These are phyloP conservation scores for Dione vanillae DNA, from an alignment of 2,888 invertebrate genomes.

Conservation along the genomic window DNA sequence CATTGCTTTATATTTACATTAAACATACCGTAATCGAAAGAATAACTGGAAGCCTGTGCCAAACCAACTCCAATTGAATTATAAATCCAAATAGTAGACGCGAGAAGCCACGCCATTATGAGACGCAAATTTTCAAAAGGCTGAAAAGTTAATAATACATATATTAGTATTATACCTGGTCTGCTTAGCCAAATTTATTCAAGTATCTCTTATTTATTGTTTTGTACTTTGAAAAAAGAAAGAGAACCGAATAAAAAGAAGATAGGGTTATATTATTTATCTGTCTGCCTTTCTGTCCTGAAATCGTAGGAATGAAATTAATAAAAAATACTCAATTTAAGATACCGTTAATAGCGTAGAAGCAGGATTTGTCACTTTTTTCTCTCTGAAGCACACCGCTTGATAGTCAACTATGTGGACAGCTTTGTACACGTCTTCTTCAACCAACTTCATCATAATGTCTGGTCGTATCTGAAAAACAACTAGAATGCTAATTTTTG, in stretches of 20 bases:
- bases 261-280: no score
- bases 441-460: slow-evolving; percentile 89
- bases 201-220: no score
- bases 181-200: no score
- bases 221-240: no score
- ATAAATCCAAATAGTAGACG: slow-evolving; percentile 84
- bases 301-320: no score
- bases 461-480: slow-evolving; percentile 84
- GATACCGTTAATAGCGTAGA: slow-evolving; percentile 85
- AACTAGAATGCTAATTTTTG: background rate
- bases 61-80: slow-evolving; percentile 80
- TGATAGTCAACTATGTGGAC: slow-evolving; percentile 94
- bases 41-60: slow-evolving; percentile 78
- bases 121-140: slow-evolving; percentile 77
- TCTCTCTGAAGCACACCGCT: slow-evolving; percentile 92
- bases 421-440: slow-evolving; percentile 89
- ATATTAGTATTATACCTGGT: background rate
- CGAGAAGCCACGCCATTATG: slow-evolving; percentile 84
- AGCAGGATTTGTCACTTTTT: slow-evolving; percentile 86
- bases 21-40: slow-evolving; percentile 73
- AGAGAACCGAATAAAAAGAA: no score
- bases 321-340: no score
- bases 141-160: slow-evolving; percentile 25
- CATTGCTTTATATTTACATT: slow-evolving; percentile 6
- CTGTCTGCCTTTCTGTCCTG: no score